Conservation (phyloP, 2,888 invertebrate species). For the Orthosia gothica region DNA sequence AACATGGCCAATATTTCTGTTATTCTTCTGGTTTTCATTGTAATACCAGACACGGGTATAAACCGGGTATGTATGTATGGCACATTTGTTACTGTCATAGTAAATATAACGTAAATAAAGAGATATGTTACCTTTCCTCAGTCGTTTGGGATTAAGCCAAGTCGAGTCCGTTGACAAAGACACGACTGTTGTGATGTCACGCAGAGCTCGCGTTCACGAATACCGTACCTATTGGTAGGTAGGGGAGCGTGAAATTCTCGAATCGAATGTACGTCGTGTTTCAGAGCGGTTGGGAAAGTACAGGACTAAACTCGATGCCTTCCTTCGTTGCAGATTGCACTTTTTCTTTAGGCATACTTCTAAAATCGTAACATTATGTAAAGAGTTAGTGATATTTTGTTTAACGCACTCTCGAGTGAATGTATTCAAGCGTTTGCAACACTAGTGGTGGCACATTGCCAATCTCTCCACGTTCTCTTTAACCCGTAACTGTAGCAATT, state of each 20-base stretch:
- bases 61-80: slow-evolving; percentile 63
- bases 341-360: slow-evolving; percentile 17
- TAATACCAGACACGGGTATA: slow-evolving; percentile 67
- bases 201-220: slow-evolving; percentile 76
- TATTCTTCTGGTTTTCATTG: slow-evolving; percentile 66
- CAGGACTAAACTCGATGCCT: slow-evolving; percentile 34
- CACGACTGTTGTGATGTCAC: slow-evolving; percentile 79
- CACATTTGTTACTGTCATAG: slow-evolving; percentile 82
- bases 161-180: slow-evolving; percentile 83
- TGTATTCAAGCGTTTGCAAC: slow-evolving; percentile 44
- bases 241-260: slow-evolving; percentile 77
- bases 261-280: slow-evolving; percentile 65
- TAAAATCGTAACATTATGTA: not conserved
- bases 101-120: slow-evolving; percentile 84
- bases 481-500: slow-evolving; percentile 40
- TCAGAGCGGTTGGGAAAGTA: slow-evolving; percentile 29
- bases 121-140: slow-evolving; percentile 84
- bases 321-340: slow-evolving; percentile 34
- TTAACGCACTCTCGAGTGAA: slow-evolving; percentile 27
- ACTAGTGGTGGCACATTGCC: slow-evolving; percentile 53
- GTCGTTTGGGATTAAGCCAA: slow-evolving; percentile 87
- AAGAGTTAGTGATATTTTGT: slow-evolving; percentile 31
- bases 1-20: slow-evolving; percentile 63
- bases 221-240: slow-evolving; percentile 73
- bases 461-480: slow-evolving; percentile 27